Base-by-base conservation (phyloP, 2,797 vertebrate species). In the Epinephelus awoara region DNA sequence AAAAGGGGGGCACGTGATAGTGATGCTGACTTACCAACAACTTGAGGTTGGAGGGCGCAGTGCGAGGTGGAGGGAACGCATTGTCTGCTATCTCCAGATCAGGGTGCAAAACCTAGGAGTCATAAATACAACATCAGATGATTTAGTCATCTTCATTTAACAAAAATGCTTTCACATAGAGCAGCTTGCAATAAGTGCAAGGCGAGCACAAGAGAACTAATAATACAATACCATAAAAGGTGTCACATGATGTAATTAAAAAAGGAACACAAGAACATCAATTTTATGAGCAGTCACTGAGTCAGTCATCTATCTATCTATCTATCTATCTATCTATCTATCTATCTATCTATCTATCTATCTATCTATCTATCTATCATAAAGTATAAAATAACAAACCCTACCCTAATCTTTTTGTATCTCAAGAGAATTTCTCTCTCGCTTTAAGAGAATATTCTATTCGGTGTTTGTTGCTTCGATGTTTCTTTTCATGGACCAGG, bases 21-120 rank as follows among this genome's bases (percentile, higher is more conserved):
- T 1, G 56, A 80, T 76, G 63, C 38, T 64, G 69, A 91, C 97
- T 98, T 96, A 99, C 98, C 97, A 99, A 95, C 93, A 99, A 94
- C 94, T 98, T 99, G 78, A 97, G 95, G 88, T 98, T 98, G 58
- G 97, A 99, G 72, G 97, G 93, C 79, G 98, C 96, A 52, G 97
- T 96, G 90, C 98, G 96, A 82, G 96, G 96, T 3, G 98, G 97
- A 88, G 98, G 97, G 83, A 99, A 99, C 5, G 98, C 98, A 93
- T 97, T 97, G 95, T 99, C 98, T 87, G 98, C 98, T 84, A 97
- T 96, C 95, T 97, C 97, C 93, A 99, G 94, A 95, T 99, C 98
- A 62, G 98, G 98, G 91, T 99, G 96, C 88, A 99, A 94, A 94
- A 98, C 97, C 98, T 99, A 88, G 62, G 77, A 47, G 50, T 46